Evolutionary conservation across 2,113 vertebrate genomes (phyloP).

Genomic region (Neogale vison): DNA sequence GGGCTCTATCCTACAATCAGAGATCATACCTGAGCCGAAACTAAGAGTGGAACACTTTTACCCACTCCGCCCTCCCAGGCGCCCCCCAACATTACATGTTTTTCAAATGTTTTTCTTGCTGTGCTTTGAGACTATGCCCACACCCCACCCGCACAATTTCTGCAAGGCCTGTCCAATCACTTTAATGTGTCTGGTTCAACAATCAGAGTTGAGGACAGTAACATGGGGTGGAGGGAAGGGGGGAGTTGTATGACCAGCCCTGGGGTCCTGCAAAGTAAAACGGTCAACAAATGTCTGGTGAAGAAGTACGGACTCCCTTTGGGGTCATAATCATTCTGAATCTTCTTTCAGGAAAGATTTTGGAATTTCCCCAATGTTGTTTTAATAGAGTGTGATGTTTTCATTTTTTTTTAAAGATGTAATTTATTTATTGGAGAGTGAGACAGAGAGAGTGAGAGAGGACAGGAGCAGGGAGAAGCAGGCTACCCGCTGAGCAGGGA

Average conservation of each 20-base stretch:
- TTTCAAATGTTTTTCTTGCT: neutral
- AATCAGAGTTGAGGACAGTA: neutral
- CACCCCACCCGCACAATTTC: neutral
- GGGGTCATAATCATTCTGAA: neutral
- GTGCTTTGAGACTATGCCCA: neutral
- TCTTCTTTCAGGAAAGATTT: neutral
- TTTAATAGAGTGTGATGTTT: neutral
- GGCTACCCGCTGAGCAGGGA: too few relatives aligned
- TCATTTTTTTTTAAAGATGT: too few relatives aligned
- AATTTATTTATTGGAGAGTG: too few relatives aligned
- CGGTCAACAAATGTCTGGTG: neutral
- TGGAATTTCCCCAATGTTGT: neutral
- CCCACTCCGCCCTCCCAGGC: neutral
- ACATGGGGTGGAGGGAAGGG: neutral
- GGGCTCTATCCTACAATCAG: neutral
- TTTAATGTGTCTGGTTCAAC: neutral
- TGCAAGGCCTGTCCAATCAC: neutral
- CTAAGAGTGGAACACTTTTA: neutral
- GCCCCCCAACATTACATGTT: neutral
- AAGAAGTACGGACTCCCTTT: neutral
- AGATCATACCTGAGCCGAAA: neutral
- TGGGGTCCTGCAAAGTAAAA: neutral
- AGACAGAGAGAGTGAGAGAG: too few relatives aligned
- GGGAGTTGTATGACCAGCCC: too few relatives aligned
- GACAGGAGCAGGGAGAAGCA: too few relatives aligned